Evolutionary conservation across 2,888 invertebrate species (phyloP).

Genomic region (Acanthoscelides obtectus): DNA sequence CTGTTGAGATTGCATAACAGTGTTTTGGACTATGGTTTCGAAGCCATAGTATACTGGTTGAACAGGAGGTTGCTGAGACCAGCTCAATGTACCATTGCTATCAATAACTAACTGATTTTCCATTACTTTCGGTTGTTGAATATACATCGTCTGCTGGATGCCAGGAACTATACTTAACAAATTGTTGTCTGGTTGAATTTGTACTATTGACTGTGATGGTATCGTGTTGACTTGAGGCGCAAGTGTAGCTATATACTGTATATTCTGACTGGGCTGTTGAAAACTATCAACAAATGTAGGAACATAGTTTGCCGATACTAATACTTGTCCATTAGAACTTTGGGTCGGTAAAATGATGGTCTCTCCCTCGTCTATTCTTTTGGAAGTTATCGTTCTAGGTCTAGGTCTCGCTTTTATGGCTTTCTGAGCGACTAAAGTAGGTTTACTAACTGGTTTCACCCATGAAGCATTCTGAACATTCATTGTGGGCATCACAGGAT

Average conservation of each 20-base stretch:
- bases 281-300: constrained; percentile 65
- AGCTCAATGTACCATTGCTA: constrained; percentile 43
- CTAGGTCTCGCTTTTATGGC: constrained; percentile 29
- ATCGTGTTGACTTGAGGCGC: constrained; percentile 51
- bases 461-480: constrained; percentile 37
- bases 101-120: constrained; percentile 43
- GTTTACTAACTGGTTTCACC: constrained; percentile 35
- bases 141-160: constrained; percentile 41
- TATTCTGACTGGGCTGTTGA: constrained; percentile 66
- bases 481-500: constrained; percentile 28
- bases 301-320: constrained; percentile 48
- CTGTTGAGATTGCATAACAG: constrained; percentile 85
- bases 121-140: constrained; percentile 41
- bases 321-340: constrained; percentile 48
- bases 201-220: constrained; percentile 44
- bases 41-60: constrained; percentile 72
- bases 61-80: constrained; percentile 44
- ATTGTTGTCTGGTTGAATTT: constrained; percentile 48
- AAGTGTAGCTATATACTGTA: constrained; percentile 73
- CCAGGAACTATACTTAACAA: constrained; percentile 42
- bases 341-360: constrained; percentile 24
- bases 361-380: constrained; percentile 22
- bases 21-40: constrained; percentile 83
- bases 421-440: constrained; percentile 34
- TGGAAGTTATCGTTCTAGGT: constrained; percentile 32